Conservation (phyloP, 2,113 vertebrate genomes). For the Apistogramma diplotaenia region DNA sequence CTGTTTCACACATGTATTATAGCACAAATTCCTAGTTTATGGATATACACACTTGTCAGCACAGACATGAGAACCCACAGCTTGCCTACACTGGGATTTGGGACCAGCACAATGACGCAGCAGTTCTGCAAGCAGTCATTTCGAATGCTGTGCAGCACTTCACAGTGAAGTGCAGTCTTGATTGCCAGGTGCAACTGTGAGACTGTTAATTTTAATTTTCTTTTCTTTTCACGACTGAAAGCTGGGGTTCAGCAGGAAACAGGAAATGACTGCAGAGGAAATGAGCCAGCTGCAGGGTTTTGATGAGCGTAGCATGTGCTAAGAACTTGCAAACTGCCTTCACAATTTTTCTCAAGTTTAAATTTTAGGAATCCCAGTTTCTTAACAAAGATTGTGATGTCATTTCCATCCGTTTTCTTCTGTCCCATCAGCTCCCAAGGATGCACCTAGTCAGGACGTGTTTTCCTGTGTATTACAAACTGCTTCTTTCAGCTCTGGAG, state of each 20-base stretch:
- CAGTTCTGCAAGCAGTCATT: conserved; percentile 1
- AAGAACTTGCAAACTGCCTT: not conserved
- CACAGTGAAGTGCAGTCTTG: conserved; percentile 18
- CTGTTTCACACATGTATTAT: not conserved
- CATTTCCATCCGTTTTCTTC: not conserved
- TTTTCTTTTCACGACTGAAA: conserved; percentile 19
- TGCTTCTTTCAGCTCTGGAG: conserved; percentile 18
- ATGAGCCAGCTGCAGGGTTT: conserved; percentile 38
- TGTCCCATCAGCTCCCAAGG: not conserved
- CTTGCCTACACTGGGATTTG: not conserved
- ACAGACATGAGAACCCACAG: not conserved
- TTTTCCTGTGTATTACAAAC: conserved; percentile 27
- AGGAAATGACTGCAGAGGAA: conserved; percentile 63
- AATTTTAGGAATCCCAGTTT: not conserved
- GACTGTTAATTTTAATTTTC: conserved; percentile 6
- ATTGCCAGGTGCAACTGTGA: conserved; percentile 43
- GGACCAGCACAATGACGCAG: not conserved
- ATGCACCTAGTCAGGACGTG: not conserved
- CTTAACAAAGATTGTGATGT: not conserved
- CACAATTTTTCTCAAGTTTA: not conserved
- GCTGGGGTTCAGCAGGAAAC: conserved; percentile 53
- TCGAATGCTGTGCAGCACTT: conserved; percentile 6
- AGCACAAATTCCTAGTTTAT: not conserved
- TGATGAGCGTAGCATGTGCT: conserved; percentile 28
- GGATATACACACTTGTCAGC: not conserved